Percentiles rank a stretch among this genome's conserved stretches.
Evolutionary conservation across 1,140 invertebrate species (phyloP).

Genomic region (Grapholita molesta): DNA sequence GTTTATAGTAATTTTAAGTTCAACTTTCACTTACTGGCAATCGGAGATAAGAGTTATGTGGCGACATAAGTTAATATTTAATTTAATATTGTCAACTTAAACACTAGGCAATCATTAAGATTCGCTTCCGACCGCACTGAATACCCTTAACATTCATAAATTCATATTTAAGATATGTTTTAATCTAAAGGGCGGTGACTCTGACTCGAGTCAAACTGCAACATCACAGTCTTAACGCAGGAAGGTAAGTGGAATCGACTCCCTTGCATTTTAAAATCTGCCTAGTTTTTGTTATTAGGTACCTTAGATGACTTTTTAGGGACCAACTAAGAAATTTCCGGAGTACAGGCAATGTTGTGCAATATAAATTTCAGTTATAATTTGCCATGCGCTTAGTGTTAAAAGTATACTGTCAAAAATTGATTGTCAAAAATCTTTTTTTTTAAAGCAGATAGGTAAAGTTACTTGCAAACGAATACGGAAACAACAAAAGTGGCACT

Average conservation of each 20-base stretch:
- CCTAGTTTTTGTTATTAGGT: too few relatives aligned
- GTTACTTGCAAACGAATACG: too few relatives aligned
- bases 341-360: too few relatives aligned
- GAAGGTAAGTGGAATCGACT: background rate
- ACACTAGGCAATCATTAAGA: background rate
- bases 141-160: background rate
- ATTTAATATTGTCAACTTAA: background rate
- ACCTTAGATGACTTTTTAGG: too few relatives aligned
- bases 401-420: too few relatives aligned
- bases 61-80: background rate
- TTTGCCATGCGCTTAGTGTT: too few relatives aligned
- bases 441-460: too few relatives aligned
- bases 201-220: background rate
- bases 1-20: background rate
- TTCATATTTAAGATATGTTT: constrained; percentile 11
- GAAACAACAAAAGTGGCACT: too few relatives aligned
- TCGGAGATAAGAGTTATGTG: background rate
- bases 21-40: background rate
- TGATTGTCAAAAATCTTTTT: too few relatives aligned
- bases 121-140: background rate
- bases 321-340: too few relatives aligned
- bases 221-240: background rate
- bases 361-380: too few relatives aligned
- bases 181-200: background rate
- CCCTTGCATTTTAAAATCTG: background rate